Percentiles rank a stretch among this genome's conserved stretches.
Evolutionary conservation across 2,113 vertebrate species (phyloP).

Genomic region (Bungarus multicinctus): DNA sequence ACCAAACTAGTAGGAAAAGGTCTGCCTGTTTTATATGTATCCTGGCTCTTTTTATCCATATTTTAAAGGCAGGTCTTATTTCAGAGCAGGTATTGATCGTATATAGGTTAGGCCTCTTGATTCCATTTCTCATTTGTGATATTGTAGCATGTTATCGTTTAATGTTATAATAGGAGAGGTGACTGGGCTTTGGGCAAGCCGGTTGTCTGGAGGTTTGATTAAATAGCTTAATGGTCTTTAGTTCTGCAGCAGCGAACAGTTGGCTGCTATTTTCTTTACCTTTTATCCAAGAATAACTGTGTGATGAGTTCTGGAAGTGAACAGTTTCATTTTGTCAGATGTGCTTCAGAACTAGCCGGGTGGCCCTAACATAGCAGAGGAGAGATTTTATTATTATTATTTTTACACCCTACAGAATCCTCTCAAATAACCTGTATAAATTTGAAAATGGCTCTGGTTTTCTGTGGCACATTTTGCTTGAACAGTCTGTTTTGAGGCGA

Average conservation of each 20-base stretch:
- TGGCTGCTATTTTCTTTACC: slow-evolving; percentile 96
- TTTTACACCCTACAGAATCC: slow-evolving; percentile 73
- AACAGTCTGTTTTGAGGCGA: slow-evolving; percentile 66
- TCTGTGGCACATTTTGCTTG: slow-evolving; percentile 61
- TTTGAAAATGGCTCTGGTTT: slow-evolving; percentile 64
- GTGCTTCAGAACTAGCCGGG: slow-evolving; percentile 81
- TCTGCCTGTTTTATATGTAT: slow-evolving; percentile 53
- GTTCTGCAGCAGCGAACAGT: slow-evolving; percentile 88
- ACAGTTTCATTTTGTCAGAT: slow-evolving; percentile 85
- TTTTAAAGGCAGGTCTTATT: slow-evolving; percentile 87
- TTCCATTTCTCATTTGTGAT: slow-evolving; percentile 99
- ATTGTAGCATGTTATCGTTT: slow-evolving; percentile 96
- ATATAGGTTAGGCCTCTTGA: slow-evolving; percentile 85
- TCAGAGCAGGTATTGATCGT: slow-evolving; percentile 91
- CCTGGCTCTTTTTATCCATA: slow-evolving; percentile 81
- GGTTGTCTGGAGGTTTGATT: slow-evolving; percentile 88
- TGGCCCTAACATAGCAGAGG: slow-evolving; percentile 80
- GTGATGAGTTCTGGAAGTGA: slow-evolving; percentile 85
- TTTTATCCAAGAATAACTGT: slow-evolving; percentile 96
- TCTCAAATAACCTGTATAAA: slow-evolving; percentile 63
- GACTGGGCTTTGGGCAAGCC: slow-evolving; percentile 80
- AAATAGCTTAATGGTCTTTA: slow-evolving; percentile 90
- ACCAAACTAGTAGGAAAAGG: slow-evolving; percentile 56
- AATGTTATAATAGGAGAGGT: slow-evolving; percentile 87
- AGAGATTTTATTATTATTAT: slow-evolving; percentile 63